phyloP scores from a whole-genome alignment of 2,113 vertebrate genomes.

The Cranoglanis bouderius region DNA sequence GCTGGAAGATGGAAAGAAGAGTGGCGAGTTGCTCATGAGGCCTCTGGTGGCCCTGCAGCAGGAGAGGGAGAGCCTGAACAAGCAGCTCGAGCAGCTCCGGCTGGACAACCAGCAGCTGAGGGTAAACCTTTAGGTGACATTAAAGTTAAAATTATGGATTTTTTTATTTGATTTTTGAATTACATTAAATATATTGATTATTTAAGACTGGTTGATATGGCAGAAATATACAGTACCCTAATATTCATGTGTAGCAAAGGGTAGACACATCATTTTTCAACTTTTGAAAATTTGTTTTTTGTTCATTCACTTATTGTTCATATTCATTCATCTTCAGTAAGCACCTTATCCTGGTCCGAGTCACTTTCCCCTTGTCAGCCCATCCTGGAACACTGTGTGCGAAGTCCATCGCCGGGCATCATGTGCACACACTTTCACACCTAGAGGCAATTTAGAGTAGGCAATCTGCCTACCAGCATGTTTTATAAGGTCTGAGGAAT shows the following conservation, averaged over 20 bases:
- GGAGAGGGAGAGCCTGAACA: conserved; percentile 74
- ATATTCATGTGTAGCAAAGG: no score
- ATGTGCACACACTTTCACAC: not conserved
- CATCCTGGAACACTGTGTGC: no score
- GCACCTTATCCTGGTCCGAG: no score
- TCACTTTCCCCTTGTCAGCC: no score
- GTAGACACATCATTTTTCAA: no score
- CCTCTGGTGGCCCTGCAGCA: conserved; percentile 68
- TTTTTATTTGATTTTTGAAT: not conserved
- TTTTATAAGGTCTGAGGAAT: not conserved
- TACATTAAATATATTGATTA: not conserved
- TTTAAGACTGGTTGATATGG: not conserved
- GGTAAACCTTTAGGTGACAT: conserved; percentile 61
- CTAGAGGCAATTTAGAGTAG: not conserved
- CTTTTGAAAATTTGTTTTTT: no score
- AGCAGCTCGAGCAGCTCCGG: conserved; percentile 71
- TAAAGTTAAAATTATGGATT: not conserved
- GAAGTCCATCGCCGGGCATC: not conserved
- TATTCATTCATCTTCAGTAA: no score
- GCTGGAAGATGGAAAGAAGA: conserved; percentile 66
- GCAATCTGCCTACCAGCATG: not conserved
- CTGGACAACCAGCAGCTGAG: conserved; percentile 74
- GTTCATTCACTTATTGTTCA: no score
- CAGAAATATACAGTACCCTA: no score
- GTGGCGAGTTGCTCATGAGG: conserved; percentile 64